Evolutionary conservation across 1,140 invertebrate genomes (phyloP).

Genomic region (Solenopsis fugax): DNA sequence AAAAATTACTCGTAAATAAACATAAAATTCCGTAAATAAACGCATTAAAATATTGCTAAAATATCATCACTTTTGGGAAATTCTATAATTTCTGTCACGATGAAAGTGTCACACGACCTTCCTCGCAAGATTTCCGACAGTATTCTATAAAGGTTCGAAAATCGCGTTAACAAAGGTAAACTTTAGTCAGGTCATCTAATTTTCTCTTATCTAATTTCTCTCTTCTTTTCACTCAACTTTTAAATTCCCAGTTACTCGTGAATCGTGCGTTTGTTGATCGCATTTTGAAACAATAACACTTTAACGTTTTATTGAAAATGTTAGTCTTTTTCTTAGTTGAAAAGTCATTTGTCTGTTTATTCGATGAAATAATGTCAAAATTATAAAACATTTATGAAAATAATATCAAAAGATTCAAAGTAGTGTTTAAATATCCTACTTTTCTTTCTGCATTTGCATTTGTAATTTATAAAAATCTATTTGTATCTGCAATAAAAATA

Average conservation of each 20-base stretch:
- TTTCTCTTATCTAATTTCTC: slow-evolving; percentile 38
- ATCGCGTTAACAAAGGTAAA: slow-evolving; percentile 32
- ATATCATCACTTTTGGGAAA: neutral
- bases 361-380: neutral
- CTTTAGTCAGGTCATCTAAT: slow-evolving; percentile 39
- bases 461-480: neutral
- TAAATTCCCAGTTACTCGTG: neutral
- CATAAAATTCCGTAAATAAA: slow-evolving; percentile 28
- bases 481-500: neutral
- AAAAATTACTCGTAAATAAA: neutral
- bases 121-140: neutral
- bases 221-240: slow-evolving; percentile 23
- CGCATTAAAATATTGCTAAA: slow-evolving; percentile 5
- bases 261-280: slow-evolving; percentile 20
- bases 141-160: slow-evolving; percentile 20
- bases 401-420: neutral
- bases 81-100: neutral
- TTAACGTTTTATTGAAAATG: slow-evolving; percentile 1
- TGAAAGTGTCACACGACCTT: neutral
- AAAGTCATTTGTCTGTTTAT: neutral
- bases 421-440: neutral
- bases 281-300: slow-evolving; percentile 32
- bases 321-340: neutral
- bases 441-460: neutral
- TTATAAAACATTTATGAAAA: neutral